Percentiles rank a stretch among this genome's conserved stretches.
phyloP scores from a whole-genome alignment of 2,888 invertebrate species.

The Notodonta dromedarius region DNA sequence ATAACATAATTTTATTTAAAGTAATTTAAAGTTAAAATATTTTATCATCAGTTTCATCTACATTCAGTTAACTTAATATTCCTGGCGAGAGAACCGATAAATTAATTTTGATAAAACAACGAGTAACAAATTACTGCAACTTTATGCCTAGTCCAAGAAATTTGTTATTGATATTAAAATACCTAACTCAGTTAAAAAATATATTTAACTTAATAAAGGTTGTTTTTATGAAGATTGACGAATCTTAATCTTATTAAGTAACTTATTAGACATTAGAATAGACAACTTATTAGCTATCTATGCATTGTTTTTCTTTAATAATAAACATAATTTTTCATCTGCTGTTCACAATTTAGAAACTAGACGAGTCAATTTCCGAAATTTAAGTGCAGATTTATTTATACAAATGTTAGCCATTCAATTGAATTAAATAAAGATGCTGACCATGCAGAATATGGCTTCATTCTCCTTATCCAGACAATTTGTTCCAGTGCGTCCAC shows the following conservation, averaged over 20 bases:
- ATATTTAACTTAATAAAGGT: background rate
- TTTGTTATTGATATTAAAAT: background rate
- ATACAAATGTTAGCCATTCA: too few relatives aligned
- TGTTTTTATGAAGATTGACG: background rate
- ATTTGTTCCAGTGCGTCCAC: slow-evolving; percentile 89
- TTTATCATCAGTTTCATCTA: background rate
- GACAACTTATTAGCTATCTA: background rate
- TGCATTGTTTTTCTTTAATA: background rate
- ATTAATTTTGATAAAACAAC: slow-evolving; percentile 1
- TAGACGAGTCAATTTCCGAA: too few relatives aligned
- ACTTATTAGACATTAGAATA: too few relatives aligned
- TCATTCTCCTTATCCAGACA: background rate
- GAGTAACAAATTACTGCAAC: background rate
- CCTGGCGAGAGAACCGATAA: background rate
- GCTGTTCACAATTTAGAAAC: too few relatives aligned
- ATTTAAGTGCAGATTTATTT: too few relatives aligned
- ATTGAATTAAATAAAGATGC: too few relatives aligned
- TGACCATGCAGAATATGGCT: too few relatives aligned
- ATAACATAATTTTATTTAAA: background rate
- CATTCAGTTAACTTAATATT: background rate
- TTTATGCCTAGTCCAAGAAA: background rate
- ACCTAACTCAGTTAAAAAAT: background rate
- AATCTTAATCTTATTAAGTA: background rate
- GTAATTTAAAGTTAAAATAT: background rate
- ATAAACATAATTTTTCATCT: too few relatives aligned